These are phyloP conservation scores for Babyrousa celebensis DNA, from an alignment of 2,797 vertebrate genomes.

Conservation along the genomic window DNA sequence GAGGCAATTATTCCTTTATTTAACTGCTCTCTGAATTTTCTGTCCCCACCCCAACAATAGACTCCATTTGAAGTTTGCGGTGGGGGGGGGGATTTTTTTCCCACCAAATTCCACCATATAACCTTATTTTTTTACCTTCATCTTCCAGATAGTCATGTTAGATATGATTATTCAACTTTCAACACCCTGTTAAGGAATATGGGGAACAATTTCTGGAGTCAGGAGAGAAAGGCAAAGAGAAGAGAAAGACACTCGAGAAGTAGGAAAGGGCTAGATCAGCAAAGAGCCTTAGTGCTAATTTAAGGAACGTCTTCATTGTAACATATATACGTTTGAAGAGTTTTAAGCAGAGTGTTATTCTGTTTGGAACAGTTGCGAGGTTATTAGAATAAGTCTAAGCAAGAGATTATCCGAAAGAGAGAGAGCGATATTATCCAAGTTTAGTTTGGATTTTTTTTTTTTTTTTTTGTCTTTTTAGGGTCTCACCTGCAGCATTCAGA, in stretches of 20 bases:
- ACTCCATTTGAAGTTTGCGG: background rate
- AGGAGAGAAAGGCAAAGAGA: background rate
- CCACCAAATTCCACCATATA: background rate
- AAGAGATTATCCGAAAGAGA: background rate
- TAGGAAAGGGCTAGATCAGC: background rate
- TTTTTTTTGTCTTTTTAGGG: too few species aligned
- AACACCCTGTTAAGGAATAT: background rate
- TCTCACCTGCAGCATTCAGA: too few species aligned
- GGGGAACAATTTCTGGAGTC: background rate
- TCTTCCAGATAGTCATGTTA: slow-evolving; percentile 4
- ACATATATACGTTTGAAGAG: background rate
- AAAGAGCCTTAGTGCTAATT: background rate
- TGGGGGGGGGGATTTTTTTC: background rate
- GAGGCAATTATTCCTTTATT: background rate
- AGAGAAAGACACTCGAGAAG: background rate
- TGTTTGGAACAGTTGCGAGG: background rate
- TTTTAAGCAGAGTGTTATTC: background rate
- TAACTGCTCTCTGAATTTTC: slow-evolving; percentile 29
- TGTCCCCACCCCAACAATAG: background rate
- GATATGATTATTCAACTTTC: background rate
- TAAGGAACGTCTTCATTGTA: background rate
- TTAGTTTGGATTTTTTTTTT: too few species aligned
- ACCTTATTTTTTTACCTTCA: background rate
- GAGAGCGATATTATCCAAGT: too few species aligned
- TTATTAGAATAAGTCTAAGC: background rate